phyloP scores from a whole-genome alignment of 37 sponge, comb jelly and placozoan genomes.

The Haliclona indistincta region DNA sequence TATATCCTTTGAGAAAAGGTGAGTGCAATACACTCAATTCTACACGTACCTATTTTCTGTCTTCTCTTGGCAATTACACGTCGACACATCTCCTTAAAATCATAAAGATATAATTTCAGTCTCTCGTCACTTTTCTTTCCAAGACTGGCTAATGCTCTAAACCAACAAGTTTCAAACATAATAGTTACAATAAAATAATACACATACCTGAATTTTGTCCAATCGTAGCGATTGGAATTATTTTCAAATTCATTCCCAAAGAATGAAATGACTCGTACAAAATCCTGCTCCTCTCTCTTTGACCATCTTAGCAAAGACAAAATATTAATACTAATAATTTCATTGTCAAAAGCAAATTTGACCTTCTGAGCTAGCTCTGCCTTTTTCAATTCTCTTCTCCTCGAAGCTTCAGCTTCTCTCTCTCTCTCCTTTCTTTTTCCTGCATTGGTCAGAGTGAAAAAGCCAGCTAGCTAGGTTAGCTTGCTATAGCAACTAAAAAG shows the following conservation, averaged over 20 bases:
- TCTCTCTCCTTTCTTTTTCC: slow-evolving; percentile 72
- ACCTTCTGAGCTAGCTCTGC: slow-evolving; percentile 87
- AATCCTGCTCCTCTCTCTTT: slow-evolving; percentile 90
- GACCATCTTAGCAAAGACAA: too few species aligned
- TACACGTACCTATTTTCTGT: slow-evolving; percentile 38
- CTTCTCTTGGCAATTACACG: slow-evolving; percentile 63
- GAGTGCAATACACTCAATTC: neutral
- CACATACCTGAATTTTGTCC: slow-evolving; percentile 78
- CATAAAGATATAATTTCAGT: slow-evolving; percentile 72
- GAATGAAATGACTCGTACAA: slow-evolving; percentile 79
- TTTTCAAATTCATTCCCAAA: slow-evolving; percentile 77
- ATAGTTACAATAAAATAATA: too few species aligned
- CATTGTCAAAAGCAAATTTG: too few species aligned
- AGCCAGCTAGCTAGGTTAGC: too few species aligned
- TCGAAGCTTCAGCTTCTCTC: slow-evolving; percentile 53
- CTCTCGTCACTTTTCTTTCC: slow-evolving; percentile 81
- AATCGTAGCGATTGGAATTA: slow-evolving; percentile 61
- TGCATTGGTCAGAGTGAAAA: neutral
- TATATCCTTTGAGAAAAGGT: slow-evolving; percentile 32
- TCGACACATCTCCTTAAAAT: slow-evolving; percentile 85
- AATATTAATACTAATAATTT: too few species aligned
- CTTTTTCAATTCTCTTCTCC: slow-evolving; percentile 78
- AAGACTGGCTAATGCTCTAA: slow-evolving; percentile 79
- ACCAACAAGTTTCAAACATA: too few species aligned
- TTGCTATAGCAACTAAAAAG: neutral